A percentile compares a stretch with the other conserved stretches of the same genome.
phyloP scores from a whole-genome alignment of 2,888 invertebrate species.

The Scotopteryx bipunctaria region DNA sequence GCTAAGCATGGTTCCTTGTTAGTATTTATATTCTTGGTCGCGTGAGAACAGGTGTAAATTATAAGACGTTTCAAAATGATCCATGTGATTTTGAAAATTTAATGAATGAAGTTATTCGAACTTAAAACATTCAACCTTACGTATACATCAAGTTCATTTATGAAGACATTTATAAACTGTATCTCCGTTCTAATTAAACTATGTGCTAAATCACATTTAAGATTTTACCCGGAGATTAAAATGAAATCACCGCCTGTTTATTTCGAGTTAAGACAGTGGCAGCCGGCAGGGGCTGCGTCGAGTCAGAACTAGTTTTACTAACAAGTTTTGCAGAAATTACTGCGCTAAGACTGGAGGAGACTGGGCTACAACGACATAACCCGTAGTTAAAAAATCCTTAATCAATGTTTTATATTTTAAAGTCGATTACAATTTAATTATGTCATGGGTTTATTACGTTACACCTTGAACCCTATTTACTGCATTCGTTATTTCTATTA shows the following conservation, averaged over 20 bases:
- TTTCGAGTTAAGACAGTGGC: slow-evolving; percentile 48
- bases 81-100: too few relatives aligned
- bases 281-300: slow-evolving; percentile 43
- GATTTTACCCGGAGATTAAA: slow-evolving; percentile 24
- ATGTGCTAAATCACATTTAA: slow-evolving; percentile 10
- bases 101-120: too few relatives aligned
- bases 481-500: too few relatives aligned
- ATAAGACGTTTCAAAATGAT: too few relatives aligned
- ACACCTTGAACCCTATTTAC: too few relatives aligned
- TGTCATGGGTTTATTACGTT: too few relatives aligned
- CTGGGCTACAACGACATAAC: slow-evolving; percentile 13
- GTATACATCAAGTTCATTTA: background rate
- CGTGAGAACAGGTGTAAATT: too few relatives aligned
- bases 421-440: too few relatives aligned
- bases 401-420: too few relatives aligned
- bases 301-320: slow-evolving; percentile 52
- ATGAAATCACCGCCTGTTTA: slow-evolving; percentile 42
- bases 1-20: too few relatives aligned
- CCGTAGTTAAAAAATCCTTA: slow-evolving; percentile 4
- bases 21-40: too few relatives aligned
- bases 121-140: too few relatives aligned
- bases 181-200: slow-evolving; percentile 11
- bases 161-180: background rate
- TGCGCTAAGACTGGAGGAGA: slow-evolving; percentile 34
- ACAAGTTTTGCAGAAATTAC: slow-evolving; percentile 50